Base-by-base conservation (phyloP, 1,140 invertebrate genomes). In the Riptortus pedestris region DNA sequence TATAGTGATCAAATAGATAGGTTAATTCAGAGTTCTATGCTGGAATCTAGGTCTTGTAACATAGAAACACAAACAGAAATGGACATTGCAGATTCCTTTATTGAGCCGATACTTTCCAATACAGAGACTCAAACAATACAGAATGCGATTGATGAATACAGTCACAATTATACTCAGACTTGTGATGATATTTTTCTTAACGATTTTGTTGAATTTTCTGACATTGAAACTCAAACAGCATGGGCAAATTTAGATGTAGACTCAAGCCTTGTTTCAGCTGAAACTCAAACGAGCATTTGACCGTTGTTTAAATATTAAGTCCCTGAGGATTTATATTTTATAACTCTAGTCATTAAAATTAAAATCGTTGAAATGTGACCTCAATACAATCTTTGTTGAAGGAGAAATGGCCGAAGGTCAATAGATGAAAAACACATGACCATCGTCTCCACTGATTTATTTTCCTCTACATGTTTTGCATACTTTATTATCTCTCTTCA, bases 131-230 rank as follows among this genome's bases (percentile, higher is more conserved):
- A 66, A 26, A 66, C 65, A 12, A 55, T 62, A n/a, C 38, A 52
- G 7, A 58, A 28, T 38, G 48, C 59, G 27, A 26, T 66, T 1
- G 62, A 66, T 48, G 65, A 66, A 11, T 66, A 60, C 29, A 63
- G 65, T 52, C 38, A 66, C 47, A 66, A 63, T 59, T 66, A 52
- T 55, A 66, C 65, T 60, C 65, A 66, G 45, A 66, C 65, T 16
- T 60, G 47, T 38, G 45, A 62, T 33, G 62, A 66, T 22, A 43
- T 18, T 12, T 57, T 63, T 51, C 45, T 66, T 14, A 52, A 64
- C 16, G 65, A 64, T 22, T 63, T 63, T 29, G 65, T 63, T n/a
- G 65, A 63, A 55, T 66, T 66, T 33, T 29, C 33, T 27, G 65
- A 66, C 43, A 66, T 66, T 18, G 65, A 66, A 64, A 66, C 65